Percentiles rank a stretch among this genome's conserved stretches.
phyloP scores from a whole-genome alignment of 2,797 vertebrate genomes.

The Alectoris magna region DNA sequence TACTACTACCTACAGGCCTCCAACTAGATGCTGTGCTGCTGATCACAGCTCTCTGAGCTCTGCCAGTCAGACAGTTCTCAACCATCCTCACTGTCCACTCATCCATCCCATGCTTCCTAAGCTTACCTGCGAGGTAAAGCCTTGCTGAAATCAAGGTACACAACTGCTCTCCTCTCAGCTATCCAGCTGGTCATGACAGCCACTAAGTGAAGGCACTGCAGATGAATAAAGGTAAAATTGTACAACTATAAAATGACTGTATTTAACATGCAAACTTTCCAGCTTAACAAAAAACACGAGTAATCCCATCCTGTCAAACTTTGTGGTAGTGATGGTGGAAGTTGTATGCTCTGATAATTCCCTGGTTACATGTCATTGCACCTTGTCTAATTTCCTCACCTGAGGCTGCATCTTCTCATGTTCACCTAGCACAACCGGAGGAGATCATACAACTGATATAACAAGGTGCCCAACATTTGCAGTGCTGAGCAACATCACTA shows the following conservation, averaged over 20 bases:
- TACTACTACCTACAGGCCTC: too few relatives aligned
- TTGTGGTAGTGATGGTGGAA: background rate
- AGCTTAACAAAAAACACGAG: background rate
- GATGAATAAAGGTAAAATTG: background rate
- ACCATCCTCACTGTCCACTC: too few relatives aligned
- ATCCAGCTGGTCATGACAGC: background rate
- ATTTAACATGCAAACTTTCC: background rate
- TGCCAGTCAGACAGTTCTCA: too few relatives aligned
- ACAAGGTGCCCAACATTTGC: background rate
- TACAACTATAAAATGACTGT: background rate
- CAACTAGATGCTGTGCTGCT: too few relatives aligned
- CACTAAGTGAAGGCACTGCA: background rate
- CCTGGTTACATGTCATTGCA: background rate
- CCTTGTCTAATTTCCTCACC: background rate
- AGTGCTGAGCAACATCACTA: fast-evolving
- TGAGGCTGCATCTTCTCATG: background rate
- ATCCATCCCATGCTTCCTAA: too few relatives aligned
- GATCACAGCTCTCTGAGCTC: too few relatives aligned
- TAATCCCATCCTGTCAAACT: background rate
- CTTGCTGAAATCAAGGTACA: too few relatives aligned
- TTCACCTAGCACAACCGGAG: background rate
- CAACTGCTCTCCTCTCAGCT: too few relatives aligned
- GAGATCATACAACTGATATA: background rate
- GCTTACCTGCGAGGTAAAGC: too few relatives aligned
- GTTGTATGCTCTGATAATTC: background rate